These are phyloP conservation scores for Oncorhynchus kisutch DNA, from an alignment of 2,113 vertebrate genomes.

Conservation along the genomic window DNA sequence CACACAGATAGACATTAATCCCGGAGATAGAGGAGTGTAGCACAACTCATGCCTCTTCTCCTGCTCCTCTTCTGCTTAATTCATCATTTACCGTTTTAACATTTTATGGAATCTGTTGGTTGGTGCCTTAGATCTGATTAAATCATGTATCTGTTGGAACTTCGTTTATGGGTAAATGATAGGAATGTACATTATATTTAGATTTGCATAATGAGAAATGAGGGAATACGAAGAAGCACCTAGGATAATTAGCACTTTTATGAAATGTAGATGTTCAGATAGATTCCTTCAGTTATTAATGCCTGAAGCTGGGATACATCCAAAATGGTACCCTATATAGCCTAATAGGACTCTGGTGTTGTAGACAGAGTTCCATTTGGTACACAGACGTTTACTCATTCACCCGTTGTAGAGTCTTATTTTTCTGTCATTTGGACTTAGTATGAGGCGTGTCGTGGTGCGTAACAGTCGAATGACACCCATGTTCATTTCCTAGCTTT, in stretches of 20 bases:
- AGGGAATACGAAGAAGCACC: neutral
- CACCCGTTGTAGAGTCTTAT: too few relatives aligned
- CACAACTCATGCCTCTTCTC: conserved; percentile 3
- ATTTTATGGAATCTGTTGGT: conserved; percentile 47
- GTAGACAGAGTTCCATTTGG: too few relatives aligned
- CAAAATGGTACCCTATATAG: too few relatives aligned
- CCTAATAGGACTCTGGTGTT: too few relatives aligned
- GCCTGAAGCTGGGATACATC: too few relatives aligned
- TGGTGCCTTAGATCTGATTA: conserved; percentile 33
- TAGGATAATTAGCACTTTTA: too few relatives aligned
- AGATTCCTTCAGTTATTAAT: too few relatives aligned
- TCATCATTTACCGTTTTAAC: conserved; percentile 52
- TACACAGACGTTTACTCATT: too few relatives aligned
- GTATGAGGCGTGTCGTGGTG: neutral
- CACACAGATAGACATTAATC: neutral
- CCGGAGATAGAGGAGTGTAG: neutral
- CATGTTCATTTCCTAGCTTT: conserved; percentile 6
- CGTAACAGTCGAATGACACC: neutral
- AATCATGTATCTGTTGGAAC: conserved; percentile 5
- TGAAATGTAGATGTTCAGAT: too few relatives aligned
- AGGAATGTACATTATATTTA: conserved; percentile 1
- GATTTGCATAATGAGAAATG: neutral
- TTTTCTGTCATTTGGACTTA: neutral
- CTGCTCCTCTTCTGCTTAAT: conserved; percentile 38
- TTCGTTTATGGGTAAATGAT: neutral